Base-by-base conservation (phyloP, 2,888 invertebrate species). In the Zonitis immaculata region DNA sequence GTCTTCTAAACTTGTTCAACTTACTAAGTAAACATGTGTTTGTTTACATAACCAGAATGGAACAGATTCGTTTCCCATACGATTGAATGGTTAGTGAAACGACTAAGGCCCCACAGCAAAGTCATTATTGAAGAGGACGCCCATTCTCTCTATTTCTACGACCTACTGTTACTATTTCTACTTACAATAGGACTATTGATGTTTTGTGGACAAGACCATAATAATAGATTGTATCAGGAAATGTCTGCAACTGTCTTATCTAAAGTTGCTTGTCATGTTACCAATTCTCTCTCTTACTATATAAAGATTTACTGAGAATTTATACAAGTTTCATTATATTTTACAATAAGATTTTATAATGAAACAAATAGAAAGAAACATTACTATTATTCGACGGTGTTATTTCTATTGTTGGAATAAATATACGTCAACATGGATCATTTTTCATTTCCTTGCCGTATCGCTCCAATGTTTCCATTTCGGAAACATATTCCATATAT, bases 1-100 rank as follows among this genome's bases (percentile, higher is more conserved):
- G 65, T 67, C 66, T 65, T 67, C 64, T 59, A 66, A 39, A 67
- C 66, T 68, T 67, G 68, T 66, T 69, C 68, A 61, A 64, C 61
- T 62, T 65, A 60, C 66, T 69, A 62, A 66, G 69, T 66, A 70
- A 71, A 71, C 64, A 69, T 64, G 64, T 67, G 68, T 65, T 67
- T 71, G 68, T 69, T 69, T 68, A 66, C 65, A 62, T 66, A 68
- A 63, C 62, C 66, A 60, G 58, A 68, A 68, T 69, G 65, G 66
- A 66, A 66, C 56, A 58, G 60, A 64, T 66, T 66, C 61, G 56
- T 63, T 47, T 39, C 20, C 18, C 39, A 39, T 39, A 20, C 39
- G 39, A 39, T 39, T 39, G 39, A 16, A 68, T 66, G 67, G 66
- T 66, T 66, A 63, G 62, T 60, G 39, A 39, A 5, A n/a, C 6